Evolutionary conservation across 2,797 vertebrate species (phyloP).

Genomic region (Sebastolobus alascanus): DNA sequence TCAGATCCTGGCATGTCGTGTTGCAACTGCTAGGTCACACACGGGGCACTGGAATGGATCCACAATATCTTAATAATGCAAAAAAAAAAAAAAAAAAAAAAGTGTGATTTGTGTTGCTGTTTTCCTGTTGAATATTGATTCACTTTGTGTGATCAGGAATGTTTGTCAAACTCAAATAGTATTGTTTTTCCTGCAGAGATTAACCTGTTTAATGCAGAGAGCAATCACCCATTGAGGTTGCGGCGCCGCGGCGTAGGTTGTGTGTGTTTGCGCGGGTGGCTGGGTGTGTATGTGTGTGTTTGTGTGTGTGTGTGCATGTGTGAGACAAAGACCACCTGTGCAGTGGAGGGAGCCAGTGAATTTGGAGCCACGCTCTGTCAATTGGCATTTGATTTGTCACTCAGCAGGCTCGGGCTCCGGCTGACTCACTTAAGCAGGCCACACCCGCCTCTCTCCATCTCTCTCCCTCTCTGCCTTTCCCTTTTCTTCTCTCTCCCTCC

Average conservation of each 20-base stretch:
- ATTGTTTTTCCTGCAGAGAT: conserved; percentile 75
- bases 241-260: conserved; percentile 9
- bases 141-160: conserved; percentile 72
- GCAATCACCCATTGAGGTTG: conserved; percentile 72
- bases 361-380: conserved; percentile 79
- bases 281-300: not conserved
- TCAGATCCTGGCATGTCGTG: conserved; percentile 73
- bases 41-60: conserved; percentile 63
- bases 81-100: conserved; percentile 3
- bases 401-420: conserved; percentile 73
- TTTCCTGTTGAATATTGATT: conserved; percentile 66
- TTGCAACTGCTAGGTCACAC: conserved; percentile 75
- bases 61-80: conserved; percentile 55
- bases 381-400: conserved; percentile 83
- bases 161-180: conserved; percentile 79
- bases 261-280: conserved; percentile 31
- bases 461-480: conserved; percentile 68
- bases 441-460: conserved; percentile 75
- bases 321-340: conserved; percentile 84
- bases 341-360: conserved; percentile 72
- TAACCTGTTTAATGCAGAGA: conserved; percentile 77
- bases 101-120: conserved; percentile 44
- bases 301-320: conserved; percentile 29
- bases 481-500: conserved; percentile 73
- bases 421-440: conserved; percentile 78